Evolutionary conservation across 2,113 vertebrate species (phyloP).

Genomic region (Syngnathoides biaculeatus): DNA sequence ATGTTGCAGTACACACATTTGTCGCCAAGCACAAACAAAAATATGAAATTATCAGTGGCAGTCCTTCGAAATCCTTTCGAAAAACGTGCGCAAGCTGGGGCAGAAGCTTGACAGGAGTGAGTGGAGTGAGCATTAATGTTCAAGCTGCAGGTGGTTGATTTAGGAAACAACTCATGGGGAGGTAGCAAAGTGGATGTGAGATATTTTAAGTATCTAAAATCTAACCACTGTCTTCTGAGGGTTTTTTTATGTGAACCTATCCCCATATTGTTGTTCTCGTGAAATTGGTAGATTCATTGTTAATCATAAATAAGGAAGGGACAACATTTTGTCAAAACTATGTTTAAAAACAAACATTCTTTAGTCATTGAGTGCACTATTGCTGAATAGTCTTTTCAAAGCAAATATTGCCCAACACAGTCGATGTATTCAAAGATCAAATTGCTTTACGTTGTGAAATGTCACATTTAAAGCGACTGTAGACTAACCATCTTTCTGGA

Average conservation of each 20-base stretch:
- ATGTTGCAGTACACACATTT: constrained; percentile 1
- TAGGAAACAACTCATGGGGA: constrained; percentile 31
- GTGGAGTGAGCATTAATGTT: constrained; percentile 33
- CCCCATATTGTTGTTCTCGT: no score
- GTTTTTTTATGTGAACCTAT: background rate
- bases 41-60: constrained; percentile 21
- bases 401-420: background rate
- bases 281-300: background rate
- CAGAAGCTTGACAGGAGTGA: constrained; percentile 34
- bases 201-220: constrained; percentile 1
- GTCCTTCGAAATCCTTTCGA: constrained; percentile 32
- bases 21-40: constrained; percentile 8
- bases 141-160: constrained; percentile 38
- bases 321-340: background rate
- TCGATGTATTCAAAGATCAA: background rate
- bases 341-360: background rate
- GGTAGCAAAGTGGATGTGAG: constrained; percentile 30
- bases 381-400: background rate
- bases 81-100: constrained; percentile 25
- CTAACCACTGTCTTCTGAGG: constrained; percentile 8
- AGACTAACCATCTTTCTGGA: background rate
- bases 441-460: background rate
- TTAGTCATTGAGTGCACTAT: background rate
- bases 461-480: background rate
- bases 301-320: background rate